Conservation (phyloP, 2,888 invertebrate species). For the Philhelius pedissequus region DNA sequence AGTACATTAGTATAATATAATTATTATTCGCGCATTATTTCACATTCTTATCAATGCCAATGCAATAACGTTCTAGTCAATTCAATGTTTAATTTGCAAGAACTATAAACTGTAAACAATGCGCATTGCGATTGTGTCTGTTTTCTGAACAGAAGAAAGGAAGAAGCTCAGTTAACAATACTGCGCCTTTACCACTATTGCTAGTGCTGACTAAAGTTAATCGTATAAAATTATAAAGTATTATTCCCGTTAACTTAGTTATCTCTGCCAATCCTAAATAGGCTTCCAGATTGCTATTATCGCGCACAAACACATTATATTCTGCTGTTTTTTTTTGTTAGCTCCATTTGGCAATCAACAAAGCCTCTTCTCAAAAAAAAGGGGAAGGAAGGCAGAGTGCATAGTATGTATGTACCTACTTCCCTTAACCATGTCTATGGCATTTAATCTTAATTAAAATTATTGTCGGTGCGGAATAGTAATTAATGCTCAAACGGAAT, state of each 20-base stretch:
- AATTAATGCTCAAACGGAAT: slow-evolving; percentile 58
- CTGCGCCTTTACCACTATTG: background rate
- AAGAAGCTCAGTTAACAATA: slow-evolving; percentile 1
- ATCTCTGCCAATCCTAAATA: background rate
- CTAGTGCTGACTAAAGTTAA: background rate
- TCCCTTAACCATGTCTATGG: slow-evolving; percentile 34
- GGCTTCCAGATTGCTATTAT: slow-evolving; percentile 27
- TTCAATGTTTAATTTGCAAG: background rate
- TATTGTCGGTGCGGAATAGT: slow-evolving; percentile 59
- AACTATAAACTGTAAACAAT: background rate
- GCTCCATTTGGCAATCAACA: slow-evolving; percentile 9
- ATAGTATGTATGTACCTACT: background rate
- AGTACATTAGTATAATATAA: background rate
- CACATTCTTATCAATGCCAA: background rate
- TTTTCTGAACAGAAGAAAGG: background rate
- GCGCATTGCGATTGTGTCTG: background rate
- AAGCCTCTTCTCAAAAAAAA: background rate
- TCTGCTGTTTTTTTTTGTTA: background rate
- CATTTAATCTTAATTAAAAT: slow-evolving; percentile 61
- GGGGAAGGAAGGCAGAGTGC: background rate
- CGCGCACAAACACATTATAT: background rate
- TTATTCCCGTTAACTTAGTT: background rate
- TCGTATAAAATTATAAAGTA: background rate
- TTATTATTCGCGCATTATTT: background rate
- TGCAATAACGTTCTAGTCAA: background rate